phyloP scores from a whole-genome alignment of 2,797 vertebrate genomes.

The Tapera naevia region DNA sequence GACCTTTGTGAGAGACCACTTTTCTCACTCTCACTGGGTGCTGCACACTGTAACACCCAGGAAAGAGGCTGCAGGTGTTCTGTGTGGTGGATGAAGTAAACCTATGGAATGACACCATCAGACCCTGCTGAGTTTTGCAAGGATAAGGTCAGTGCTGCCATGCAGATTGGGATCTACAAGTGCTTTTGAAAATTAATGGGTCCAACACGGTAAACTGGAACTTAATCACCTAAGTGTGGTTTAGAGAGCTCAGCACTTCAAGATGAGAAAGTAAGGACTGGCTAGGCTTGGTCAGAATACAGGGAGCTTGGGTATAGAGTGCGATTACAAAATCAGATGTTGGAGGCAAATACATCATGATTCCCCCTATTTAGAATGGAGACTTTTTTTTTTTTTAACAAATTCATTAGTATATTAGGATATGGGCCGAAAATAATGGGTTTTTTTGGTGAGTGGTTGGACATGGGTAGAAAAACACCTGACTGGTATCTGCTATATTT shows the following conservation, averaged over 20 bases:
- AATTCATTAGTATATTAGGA: neutral
- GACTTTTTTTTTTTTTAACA: neutral
- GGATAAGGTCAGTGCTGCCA: neutral
- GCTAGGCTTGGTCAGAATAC: neutral
- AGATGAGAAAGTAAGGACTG: neutral
- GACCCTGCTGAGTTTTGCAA: neutral
- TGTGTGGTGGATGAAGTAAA: neutral
- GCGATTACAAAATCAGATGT: neutral
- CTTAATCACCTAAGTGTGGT: neutral
- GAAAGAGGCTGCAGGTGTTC: neutral
- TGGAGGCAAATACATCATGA: neutral
- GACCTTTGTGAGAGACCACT: neutral
- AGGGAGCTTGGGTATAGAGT: neutral
- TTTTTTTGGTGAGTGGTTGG: neutral
- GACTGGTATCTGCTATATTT: conserved; percentile 18
- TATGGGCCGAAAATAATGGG: neutral
- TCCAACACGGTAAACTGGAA: neutral
- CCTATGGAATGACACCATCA: neutral
- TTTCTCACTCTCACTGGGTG: neutral
- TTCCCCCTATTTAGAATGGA: neutral
- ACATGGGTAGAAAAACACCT: conserved; percentile 3
- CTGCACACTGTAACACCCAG: accelerated
- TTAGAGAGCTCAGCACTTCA: neutral
- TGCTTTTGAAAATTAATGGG: neutral
- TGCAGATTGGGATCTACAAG: neutral